Evolutionary conservation across 2,888 invertebrate genomes (phyloP).

Genomic region (Keiferia lycopersicella): DNA sequence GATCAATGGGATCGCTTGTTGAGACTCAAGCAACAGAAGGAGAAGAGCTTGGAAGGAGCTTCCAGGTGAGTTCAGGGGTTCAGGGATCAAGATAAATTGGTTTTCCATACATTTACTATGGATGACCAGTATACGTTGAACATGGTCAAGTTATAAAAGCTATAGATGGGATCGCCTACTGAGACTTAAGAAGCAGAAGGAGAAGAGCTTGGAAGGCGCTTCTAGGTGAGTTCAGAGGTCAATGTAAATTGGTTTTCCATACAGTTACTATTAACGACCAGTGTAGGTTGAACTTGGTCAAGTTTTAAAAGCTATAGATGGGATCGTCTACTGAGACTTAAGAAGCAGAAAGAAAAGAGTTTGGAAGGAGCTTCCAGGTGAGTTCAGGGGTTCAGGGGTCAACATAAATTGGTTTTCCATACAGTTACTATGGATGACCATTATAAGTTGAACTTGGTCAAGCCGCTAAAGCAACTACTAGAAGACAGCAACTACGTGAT

Average conservation of each 20-base stretch:
- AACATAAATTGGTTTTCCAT: no score
- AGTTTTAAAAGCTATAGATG: no score
- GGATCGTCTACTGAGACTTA: no score
- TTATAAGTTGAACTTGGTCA: no score
- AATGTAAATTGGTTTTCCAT: no score
- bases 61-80: slow-evolving; percentile 79
- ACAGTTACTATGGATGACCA: no score
- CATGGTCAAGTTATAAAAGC: slow-evolving; percentile 94
- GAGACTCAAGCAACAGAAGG: slow-evolving; percentile 92
- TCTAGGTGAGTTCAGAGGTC: slow-evolving; percentile 74
- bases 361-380: no score
- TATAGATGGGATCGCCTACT: slow-evolving; percentile 93
- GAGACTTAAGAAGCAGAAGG: slow-evolving; percentile 92
- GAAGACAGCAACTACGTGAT: slow-evolving; percentile 92
- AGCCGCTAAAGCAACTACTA: slow-evolving; percentile 77
- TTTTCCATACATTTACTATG: not conserved
- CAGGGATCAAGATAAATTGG: no score
- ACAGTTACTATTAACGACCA: no score
- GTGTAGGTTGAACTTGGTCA: not conserved
- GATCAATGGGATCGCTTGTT: slow-evolving; percentile 94
- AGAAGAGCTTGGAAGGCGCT: slow-evolving; percentile 93
- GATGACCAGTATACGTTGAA: slow-evolving; percentile 85
- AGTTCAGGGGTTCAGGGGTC: no score
- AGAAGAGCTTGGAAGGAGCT: slow-evolving; percentile 93
- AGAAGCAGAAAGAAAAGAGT: no score